A percentile compares a stretch with the other conserved stretches of the same genome.
Evolutionary conservation across 2,888 invertebrate species (phyloP).

Genomic region (Cerastis rubricosa): DNA sequence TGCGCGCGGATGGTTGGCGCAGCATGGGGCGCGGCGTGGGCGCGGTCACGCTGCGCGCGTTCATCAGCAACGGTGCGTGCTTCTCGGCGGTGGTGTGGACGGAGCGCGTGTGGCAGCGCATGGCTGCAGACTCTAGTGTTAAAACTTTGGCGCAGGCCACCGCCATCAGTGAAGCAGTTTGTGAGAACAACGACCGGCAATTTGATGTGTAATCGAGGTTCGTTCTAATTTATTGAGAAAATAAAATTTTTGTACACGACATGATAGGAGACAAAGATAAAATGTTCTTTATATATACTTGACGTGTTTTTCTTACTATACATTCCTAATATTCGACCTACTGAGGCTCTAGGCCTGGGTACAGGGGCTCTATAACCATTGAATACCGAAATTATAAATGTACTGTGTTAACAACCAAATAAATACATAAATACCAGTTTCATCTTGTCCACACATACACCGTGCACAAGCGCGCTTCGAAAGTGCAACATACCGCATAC

Average conservation of each 20-base stretch:
- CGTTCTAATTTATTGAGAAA: constrained; percentile 30
- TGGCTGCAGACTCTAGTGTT: constrained; percentile 74
- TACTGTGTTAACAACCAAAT: too few relatives aligned
- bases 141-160: constrained; percentile 75
- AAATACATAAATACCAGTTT: too few relatives aligned
- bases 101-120: constrained; percentile 90
- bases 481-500: background rate
- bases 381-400: too few relatives aligned
- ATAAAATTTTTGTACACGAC: constrained; percentile 28
- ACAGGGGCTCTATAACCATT: too few relatives aligned
- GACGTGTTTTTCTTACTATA: constrained; percentile 28
- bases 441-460: background rate
- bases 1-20: constrained; percentile 92
- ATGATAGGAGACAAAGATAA: constrained; percentile 40
- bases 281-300: constrained; percentile 49
- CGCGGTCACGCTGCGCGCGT: constrained; percentile 96
- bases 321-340: background rate
- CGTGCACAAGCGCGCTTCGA: background rate
- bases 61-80: constrained; percentile 98
- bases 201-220: constrained; percentile 75
- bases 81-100: constrained; percentile 97
- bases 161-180: constrained; percentile 78
- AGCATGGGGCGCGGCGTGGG: constrained; percentile 94
- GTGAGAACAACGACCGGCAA: constrained; percentile 80
- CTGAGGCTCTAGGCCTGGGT: background rate